phyloP scores from a whole-genome alignment of 2,113 vertebrate genomes.

The Xerus inauris region DNA sequence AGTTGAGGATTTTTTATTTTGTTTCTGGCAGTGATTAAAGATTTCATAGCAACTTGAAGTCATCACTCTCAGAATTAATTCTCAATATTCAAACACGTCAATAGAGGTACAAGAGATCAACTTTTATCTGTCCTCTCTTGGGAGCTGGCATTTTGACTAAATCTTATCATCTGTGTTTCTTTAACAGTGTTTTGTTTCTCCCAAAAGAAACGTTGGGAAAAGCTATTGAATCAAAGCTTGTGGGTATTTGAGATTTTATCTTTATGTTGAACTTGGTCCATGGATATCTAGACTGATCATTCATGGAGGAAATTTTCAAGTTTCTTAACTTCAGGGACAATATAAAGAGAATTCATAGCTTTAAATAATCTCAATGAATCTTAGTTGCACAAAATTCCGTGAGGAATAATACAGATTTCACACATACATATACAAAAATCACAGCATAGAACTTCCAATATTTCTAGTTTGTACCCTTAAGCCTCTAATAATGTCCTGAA shows the following conservation, averaged over 20 bases:
- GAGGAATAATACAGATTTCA: background rate
- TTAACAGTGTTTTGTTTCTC: conserved; percentile 8
- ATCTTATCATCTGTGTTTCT: background rate
- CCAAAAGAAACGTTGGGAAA: background rate
- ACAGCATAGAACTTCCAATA: background rate
- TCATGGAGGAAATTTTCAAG: background rate
- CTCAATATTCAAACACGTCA: background rate
- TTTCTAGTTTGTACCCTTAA: background rate
- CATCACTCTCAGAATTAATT: background rate
- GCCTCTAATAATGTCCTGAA: background rate
- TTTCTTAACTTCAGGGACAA: background rate
- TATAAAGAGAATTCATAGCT: background rate
- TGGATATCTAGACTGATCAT: background rate
- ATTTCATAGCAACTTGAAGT: background rate
- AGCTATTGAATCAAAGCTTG: background rate
- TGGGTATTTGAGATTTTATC: background rate
- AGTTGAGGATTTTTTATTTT: background rate
- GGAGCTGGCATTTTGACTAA: background rate
- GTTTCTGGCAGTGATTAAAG: background rate
- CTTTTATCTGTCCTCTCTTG: background rate
- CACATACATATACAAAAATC: background rate
- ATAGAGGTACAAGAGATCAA: background rate
- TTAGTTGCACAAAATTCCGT: background rate
- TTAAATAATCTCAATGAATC: background rate
- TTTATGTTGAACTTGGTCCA: background rate